Base-by-base conservation (phyloP, 2,888 invertebrate species). In the Trypoxylon attenuatum region DNA sequence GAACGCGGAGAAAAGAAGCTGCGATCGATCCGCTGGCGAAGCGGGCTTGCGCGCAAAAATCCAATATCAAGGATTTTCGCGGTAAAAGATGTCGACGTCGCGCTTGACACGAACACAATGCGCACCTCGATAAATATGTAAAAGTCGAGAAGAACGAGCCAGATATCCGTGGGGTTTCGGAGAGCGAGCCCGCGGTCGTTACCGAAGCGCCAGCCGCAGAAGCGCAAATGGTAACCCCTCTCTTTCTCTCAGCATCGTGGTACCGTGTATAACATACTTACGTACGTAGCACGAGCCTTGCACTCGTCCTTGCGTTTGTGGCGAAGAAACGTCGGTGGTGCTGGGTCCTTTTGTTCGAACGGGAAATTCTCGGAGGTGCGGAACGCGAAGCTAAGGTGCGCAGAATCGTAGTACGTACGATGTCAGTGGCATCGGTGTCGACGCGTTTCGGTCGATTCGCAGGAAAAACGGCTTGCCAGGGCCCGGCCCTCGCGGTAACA, bases 401-500 rank as follows among this genome's bases (percentile, higher is more conserved):
- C 29, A 45, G 19, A 51, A 39, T 50, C 42, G 39, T 33, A 42
- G 46, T 45, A 51, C 8, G 45, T 51, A 18, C 13, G 45, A 27
- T 16, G 38, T 23, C 59, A 52, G 43, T 49, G 57, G 42, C 51
- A 18, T 2, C 15, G 21, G n/a, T 18, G 19, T 5, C 18, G 15
- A 8, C 58, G 56, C 55, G 65, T 76, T 77, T 76, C 71, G 55
- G 62, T 77, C 70, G 78, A 73, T 76, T 78, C 71, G 70, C 61
- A 73, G 71, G 76, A 79, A 81, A 79, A 78, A 79, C 71, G 74
- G 77, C 74, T 75, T 60, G 73, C 62, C 70, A 51, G 46, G 10
- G 13, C 22, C 10, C 21, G 81, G 81, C 83, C 82, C 81, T 77
- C 69, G 71, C 77, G 76, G 86, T 85, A 87, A 87, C 81, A 78